Base-by-base conservation (phyloP, 1,140 invertebrate genomes). In the Epicauta chinensis region DNA sequence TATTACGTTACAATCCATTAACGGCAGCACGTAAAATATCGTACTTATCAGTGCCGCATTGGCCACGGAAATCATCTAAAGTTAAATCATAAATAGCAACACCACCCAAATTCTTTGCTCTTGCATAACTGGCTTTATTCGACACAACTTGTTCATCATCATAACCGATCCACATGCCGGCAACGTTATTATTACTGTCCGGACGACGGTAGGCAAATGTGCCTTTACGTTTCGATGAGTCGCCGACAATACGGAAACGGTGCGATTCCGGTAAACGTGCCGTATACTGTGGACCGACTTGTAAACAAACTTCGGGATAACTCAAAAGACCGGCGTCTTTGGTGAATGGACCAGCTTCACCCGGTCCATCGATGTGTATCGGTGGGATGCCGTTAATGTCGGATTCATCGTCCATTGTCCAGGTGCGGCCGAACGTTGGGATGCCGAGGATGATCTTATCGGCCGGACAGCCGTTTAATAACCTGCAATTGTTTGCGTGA, bases 111-210 rank as follows among this genome's bases (percentile, higher is more conserved):
- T 81, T 82, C 62, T 87, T 86, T 1, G 76, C 76, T 57, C 84
- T 84, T 14, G 81, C 84, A 61, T 84, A 93, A 1, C 75, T 66
- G 1, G 88, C 88, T 67, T 96, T 97, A 49, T 84, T 80, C 17
- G 80, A 83, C 39, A 91, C 84, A 1, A 87, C 90, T 40, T 90
- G 84, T 0, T 84, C 80, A 67, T 96, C 89, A 65, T 97, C 93
- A 65, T 89, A 96, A 32, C 84, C 84, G 0, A 93, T 84, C 93
- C 93, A 97, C 23, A 93, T 76, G 9, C 90, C 84, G 5, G 80
- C 81, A 13, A 83, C 77, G 4, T 77, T 80, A 14, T 71, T 79
- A n/a, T 73, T 80, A 16, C 81, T 75, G 51, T 86, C 81, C 53
- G 84, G 82, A 0, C 82, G 65, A 58, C 83, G 77, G 71, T 80